Evolutionary conservation across 2,797 vertebrate genomes (phyloP).

Genomic region (Allenopithecus nigroviridis): DNA sequence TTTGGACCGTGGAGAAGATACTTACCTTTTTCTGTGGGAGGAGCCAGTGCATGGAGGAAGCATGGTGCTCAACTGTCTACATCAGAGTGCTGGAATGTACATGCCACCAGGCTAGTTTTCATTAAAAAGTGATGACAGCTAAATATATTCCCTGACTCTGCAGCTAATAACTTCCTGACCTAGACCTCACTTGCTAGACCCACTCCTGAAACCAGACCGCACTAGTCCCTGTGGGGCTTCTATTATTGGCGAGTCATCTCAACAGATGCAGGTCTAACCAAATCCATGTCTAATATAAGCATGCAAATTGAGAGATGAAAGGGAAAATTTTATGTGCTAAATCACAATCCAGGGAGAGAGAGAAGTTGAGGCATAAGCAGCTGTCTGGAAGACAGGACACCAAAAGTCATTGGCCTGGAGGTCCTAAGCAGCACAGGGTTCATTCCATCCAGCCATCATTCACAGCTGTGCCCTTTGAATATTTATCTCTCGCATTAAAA

Average conservation of each 20-base stretch:
- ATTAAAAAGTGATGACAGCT: conserved; percentile 85
- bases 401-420: conserved; percentile 65
- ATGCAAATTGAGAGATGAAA: conserved; percentile 67
- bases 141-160: conserved; percentile 82
- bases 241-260: conserved; percentile 73
- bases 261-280: conserved; percentile 72
- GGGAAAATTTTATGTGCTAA: conserved; percentile 58
- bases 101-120: conserved; percentile 84
- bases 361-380: conserved; percentile 13
- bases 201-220: conserved; percentile 57
- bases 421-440: not conserved
- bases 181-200: conserved; percentile 76
- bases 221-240: conserved; percentile 66
- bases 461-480: not conserved
- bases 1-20: not conserved
- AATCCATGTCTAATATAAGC: conserved; percentile 73
- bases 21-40: not conserved
- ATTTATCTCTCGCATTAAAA: conserved; percentile 7
- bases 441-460: not conserved
- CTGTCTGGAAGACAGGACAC: conserved; percentile 66
- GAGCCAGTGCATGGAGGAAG: conserved; percentile 7
- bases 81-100: conserved; percentile 70
- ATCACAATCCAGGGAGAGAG: conserved; percentile 10
- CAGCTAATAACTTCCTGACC: conserved; percentile 82
- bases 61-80: conserved; percentile 64